Base-by-base conservation (phyloP, 1,140 invertebrate species). In the Drosophila watanabei region DNA sequence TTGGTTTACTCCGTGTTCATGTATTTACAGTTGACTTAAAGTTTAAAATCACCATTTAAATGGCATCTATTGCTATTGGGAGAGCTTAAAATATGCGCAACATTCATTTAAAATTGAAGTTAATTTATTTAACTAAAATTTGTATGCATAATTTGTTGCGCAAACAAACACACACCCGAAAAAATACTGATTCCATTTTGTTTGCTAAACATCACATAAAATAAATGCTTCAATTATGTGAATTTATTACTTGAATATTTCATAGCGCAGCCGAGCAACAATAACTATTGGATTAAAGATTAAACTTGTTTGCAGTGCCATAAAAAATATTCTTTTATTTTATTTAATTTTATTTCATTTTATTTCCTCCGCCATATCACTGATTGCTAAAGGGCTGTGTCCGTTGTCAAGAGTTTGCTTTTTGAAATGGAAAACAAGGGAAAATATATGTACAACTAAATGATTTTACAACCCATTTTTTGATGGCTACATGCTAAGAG, bases 171-270 rank as follows among this genome's bases (percentile, higher is more conserved):
- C 18, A 24, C 24, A 24, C 32, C 6, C 35, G n/a, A 59, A 49
- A 65, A 69, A 71, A 66, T 37, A 49, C 45, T 48, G 60, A 48
- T 14, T 68, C 52, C 52, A 9, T 60, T 62, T 76, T 66, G 41
- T 52, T 63, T 59, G 41, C 64, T 51, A 24, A 39, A 72, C 70
- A 82, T 71, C 66, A 16, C 66, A 56, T 56, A 70, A 81, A 79
- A 70, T 66, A 82, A 86, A 86, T 82, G 75, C 79, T 33, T 70
- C 69, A 82, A 86, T 66, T 86, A 75, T 68, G 64, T 70, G 68
- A 64, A 73, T 72, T 73, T 73, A 73, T 71, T 73, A 63, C 72
- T 73, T 33, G 46, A 69, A 65, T 72, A 45, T 65, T 61, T 63
- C 65, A 70, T 80, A 75, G 59, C 56, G 18, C 30, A 64, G 60